phyloP scores from a whole-genome alignment of 2,797 vertebrate genomes.

The Xenops minutus region DNA sequence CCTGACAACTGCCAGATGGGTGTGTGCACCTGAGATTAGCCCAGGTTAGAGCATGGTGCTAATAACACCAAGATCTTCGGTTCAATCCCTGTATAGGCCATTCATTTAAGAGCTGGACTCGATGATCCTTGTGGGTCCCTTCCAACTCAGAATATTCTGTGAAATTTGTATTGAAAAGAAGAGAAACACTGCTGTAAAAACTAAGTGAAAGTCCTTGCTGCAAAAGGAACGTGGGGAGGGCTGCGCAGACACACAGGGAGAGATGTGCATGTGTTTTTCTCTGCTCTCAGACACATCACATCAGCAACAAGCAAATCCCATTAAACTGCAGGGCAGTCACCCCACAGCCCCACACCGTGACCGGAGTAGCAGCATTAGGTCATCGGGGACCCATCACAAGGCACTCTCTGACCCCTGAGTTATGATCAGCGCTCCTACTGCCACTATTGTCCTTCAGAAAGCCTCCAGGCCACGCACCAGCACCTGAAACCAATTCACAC shows the following conservation, averaged over 20 bases:
- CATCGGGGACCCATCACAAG: not conserved
- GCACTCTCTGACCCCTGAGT: not conserved
- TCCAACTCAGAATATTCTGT: not conserved
- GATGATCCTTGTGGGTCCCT: not conserved
- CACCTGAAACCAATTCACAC: not conserved
- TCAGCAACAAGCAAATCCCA: not conserved
- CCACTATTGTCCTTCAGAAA: not conserved
- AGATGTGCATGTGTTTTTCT: rapidly evolving
- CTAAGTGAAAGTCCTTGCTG: not conserved
- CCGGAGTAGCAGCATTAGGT: not conserved
- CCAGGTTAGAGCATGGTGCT: not conserved
- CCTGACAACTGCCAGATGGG: not conserved
- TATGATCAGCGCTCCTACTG: not conserved
- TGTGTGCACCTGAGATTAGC: not conserved
- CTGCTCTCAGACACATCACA: not conserved
- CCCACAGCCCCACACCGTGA: not conserved
- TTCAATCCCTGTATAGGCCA: not conserved
- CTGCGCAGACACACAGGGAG: not conserved
- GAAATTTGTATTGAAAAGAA: not conserved
- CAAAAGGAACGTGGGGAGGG: not conserved
- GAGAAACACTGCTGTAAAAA: not conserved
- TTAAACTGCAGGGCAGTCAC: not conserved
- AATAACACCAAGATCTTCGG: not conserved
- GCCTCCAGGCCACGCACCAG: not conserved
- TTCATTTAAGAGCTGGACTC: not conserved